Percentiles rank a stretch among this genome's conserved stretches.
These are phyloP conservation scores for Drosophila paranaensis DNA, from an alignment of 2,888 invertebrate species.

Conservation along the genomic window DNA sequence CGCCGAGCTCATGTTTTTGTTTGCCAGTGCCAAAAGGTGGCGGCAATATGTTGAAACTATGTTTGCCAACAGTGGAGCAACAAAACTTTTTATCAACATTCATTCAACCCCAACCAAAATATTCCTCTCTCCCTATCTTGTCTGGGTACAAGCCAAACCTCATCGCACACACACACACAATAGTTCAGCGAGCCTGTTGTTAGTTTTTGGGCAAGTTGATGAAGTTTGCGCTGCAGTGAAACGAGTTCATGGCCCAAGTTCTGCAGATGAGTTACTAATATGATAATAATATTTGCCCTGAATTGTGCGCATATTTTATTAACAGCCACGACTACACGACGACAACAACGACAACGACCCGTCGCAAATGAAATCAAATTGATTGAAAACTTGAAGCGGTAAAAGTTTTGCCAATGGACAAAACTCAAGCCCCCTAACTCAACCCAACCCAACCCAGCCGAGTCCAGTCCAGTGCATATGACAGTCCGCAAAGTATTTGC, in stretches of 20 bases:
- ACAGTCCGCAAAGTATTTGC: slow-evolving; percentile 38
- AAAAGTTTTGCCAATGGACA: slow-evolving; percentile 48
- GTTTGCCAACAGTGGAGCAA: slow-evolving; percentile 16
- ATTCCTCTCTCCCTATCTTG: neutral
- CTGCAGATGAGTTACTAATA: slow-evolving; percentile 73
- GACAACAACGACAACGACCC: neutral
- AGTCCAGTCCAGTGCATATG: slow-evolving; percentile 1
- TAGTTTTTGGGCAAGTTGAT: slow-evolving; percentile 32
- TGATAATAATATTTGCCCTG: slow-evolving; percentile 72
- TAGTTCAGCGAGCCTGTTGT: slow-evolving; percentile 28
- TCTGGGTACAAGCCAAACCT: neutral
- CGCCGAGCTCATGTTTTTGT: slow-evolving; percentile 30
- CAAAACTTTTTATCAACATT: slow-evolving; percentile 53
- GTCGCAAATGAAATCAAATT: slow-evolving; percentile 48
- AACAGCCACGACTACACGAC: slow-evolving; percentile 9
- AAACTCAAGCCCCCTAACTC: slow-evolving; percentile 5
- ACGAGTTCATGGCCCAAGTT: slow-evolving; percentile 51
- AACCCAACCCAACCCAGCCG: neutral
- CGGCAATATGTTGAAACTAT: slow-evolving; percentile 51
- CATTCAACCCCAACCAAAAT: slow-evolving; percentile 25
- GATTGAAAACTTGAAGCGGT: slow-evolving; percentile 41
- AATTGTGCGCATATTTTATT: slow-evolving; percentile 52
- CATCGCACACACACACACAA: slow-evolving; percentile 23
- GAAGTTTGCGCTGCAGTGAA: slow-evolving; percentile 43
- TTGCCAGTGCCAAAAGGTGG: slow-evolving; percentile 45